A percentile compares a stretch with the other conserved stretches of the same genome.
These are phyloP conservation scores for Leptonema lineaticorne DNA, from an alignment of 1,140 invertebrate genomes.

Conservation along the genomic window DNA sequence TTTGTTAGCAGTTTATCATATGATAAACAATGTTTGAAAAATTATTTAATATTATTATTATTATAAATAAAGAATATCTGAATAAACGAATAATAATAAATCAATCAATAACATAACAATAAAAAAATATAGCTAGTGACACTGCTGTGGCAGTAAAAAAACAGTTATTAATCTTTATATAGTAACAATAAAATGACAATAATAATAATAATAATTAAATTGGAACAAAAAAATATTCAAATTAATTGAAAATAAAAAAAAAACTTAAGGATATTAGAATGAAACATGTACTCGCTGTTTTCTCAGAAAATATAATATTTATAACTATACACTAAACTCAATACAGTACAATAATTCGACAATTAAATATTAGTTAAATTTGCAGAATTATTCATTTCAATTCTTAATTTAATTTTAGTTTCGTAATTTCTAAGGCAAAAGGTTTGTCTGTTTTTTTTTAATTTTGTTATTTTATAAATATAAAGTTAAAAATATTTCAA, in stretches of 20 bases:
- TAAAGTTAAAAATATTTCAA: background rate
- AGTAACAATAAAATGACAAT: background rate
- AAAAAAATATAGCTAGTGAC: too few relatives aligned
- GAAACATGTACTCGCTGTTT: background rate
- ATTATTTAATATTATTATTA: too few relatives aligned
- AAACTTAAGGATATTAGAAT: background rate
- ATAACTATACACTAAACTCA: constrained; percentile 8
- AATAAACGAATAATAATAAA: too few relatives aligned
- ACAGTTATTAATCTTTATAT: background rate
- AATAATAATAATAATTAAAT: background rate
- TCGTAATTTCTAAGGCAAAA: background rate
- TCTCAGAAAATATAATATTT: constrained; percentile 14
- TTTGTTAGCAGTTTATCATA: too few relatives aligned
- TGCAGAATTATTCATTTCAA: too few relatives aligned
- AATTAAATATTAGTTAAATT: too few relatives aligned
- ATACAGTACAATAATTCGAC: too few relatives aligned
- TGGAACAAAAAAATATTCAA: background rate
- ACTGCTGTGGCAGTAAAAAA: too few relatives aligned
- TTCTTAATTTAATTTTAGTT: background rate
- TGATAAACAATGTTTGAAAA: too few relatives aligned
- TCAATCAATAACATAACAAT: too few relatives aligned
- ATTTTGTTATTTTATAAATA: background rate
- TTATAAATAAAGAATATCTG: too few relatives aligned
- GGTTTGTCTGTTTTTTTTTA: background rate
- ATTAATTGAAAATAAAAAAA: background rate